phyloP scores from a whole-genome alignment of 2,888 invertebrate genomes.

The Drosophila affinis region DNA sequence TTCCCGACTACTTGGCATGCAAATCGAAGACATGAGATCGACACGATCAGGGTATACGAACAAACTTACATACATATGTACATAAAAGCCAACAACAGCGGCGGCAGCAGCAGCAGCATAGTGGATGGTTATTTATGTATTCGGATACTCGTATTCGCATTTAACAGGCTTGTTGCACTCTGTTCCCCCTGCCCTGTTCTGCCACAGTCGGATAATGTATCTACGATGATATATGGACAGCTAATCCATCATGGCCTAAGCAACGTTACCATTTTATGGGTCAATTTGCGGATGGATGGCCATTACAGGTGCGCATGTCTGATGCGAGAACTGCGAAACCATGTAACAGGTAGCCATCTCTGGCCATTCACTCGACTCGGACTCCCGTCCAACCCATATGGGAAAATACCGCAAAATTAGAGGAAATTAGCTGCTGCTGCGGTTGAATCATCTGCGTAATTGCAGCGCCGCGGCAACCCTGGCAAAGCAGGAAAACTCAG shows the following conservation, averaged over 20 bases:
- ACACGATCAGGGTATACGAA: slow-evolving; percentile 17
- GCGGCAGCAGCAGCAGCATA: background rate
- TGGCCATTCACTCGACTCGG: slow-evolving; percentile 6
- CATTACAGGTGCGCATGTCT: slow-evolving; percentile 34
- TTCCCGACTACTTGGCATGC: slow-evolving; percentile 24
- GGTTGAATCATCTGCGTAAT: slow-evolving; percentile 43
- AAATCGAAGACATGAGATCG: slow-evolving; percentile 31
- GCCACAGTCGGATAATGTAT: slow-evolving; percentile 35
- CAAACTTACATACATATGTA: no score
- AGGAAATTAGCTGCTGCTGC: slow-evolving; percentile 47
- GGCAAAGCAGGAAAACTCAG: slow-evolving; percentile 33
- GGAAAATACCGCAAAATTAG: slow-evolving; percentile 62
- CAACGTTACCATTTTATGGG: slow-evolving; percentile 54
- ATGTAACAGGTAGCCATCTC: slow-evolving; percentile 35
- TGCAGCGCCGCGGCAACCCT: slow-evolving; percentile 65
- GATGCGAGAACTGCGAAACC: slow-evolving; percentile 3
- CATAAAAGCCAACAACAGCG: background rate
- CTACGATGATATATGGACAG: slow-evolving; percentile 42
- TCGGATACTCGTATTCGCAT: slow-evolving; percentile 20
- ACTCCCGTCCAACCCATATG: slow-evolving; percentile 46
- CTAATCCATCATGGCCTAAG: slow-evolving; percentile 45
- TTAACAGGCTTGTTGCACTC: slow-evolving; percentile 6
- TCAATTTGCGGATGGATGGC: slow-evolving; percentile 59
- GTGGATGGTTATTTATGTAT: slow-evolving; percentile 24
- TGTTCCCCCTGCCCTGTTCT: slow-evolving; percentile 1